These are phyloP conservation scores for Melanostoma scalare DNA, from an alignment of 2,888 invertebrate species.

Conservation along the genomic window DNA sequence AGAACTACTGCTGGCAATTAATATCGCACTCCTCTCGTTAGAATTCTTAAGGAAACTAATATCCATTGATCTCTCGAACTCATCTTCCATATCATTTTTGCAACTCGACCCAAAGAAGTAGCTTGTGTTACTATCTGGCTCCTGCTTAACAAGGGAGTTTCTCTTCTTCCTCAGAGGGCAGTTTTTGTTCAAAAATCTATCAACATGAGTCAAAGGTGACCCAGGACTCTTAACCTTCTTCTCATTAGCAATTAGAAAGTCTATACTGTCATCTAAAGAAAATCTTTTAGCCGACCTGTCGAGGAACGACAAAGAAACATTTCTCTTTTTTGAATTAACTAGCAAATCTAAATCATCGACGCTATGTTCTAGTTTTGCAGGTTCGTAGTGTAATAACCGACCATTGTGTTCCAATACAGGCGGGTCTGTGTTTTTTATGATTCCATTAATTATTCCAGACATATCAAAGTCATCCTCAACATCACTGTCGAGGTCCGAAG, in stretches of 20 bases:
- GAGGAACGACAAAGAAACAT: slow-evolving; percentile 73
- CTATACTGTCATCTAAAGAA: slow-evolving; percentile 78
- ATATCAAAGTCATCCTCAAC: slow-evolving; percentile 82
- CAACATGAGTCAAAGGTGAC: slow-evolving; percentile 74
- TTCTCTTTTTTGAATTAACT: slow-evolving; percentile 74
- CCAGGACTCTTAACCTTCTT: slow-evolving; percentile 10
- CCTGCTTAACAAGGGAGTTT: slow-evolving; percentile 20
- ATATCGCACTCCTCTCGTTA: neutral
- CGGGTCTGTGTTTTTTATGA: slow-evolving; percentile 78
- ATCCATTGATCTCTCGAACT: slow-evolving; percentile 85
- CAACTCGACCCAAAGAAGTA: slow-evolving; percentile 83
- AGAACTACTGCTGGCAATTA: slow-evolving; percentile 37
- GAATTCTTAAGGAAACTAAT: slow-evolving; percentile 76
- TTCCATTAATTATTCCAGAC: slow-evolving; percentile 83
- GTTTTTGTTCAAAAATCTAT: slow-evolving; percentile 76
- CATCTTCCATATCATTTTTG: slow-evolving; percentile 83
- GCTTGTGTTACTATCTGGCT: slow-evolving; percentile 78
- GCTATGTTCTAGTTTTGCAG: slow-evolving; percentile 68
- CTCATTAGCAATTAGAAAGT: slow-evolving; percentile 74
- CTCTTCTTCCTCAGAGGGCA: slow-evolving; percentile 11
- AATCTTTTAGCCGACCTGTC: slow-evolving; percentile 64
- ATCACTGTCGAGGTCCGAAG: slow-evolving; percentile 79
- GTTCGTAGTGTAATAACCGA: slow-evolving; percentile 76
- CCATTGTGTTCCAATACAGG: slow-evolving; percentile 76
- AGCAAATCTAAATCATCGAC: slow-evolving; percentile 76